A percentile compares a stretch with the other conserved stretches of the same genome.
Conservation (phyloP, 2,113 vertebrate genomes). For the Rhombomys opimus region DNA sequence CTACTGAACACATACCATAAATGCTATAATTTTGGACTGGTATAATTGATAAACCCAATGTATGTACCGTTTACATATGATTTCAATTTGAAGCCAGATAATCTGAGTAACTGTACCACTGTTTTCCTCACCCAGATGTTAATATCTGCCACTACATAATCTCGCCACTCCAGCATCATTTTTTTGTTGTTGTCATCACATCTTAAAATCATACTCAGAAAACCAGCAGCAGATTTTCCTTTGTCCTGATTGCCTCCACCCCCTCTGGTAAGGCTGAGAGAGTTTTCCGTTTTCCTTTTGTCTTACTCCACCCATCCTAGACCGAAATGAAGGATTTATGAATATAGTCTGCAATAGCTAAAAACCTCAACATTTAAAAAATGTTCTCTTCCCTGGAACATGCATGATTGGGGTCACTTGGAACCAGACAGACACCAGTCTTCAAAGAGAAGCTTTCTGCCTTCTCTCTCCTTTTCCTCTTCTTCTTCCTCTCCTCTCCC, state of each 20-base stretch:
- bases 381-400: slow-evolving; percentile 11
- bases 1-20: background rate
- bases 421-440: background rate
- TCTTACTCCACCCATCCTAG: background rate
- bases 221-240: slow-evolving; percentile 50
- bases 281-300: background rate
- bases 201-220: slow-evolving; percentile 49
- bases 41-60: background rate
- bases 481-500: rapidly evolving
- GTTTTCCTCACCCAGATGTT: slow-evolving; percentile 47
- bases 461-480: background rate
- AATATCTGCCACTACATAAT: background rate
- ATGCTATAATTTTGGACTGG: background rate
- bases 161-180: background rate
- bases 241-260: background rate
- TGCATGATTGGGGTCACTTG: background rate
- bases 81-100: background rate
- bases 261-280: background rate
- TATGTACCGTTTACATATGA: background rate
- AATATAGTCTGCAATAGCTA: slow-evolving; percentile 10
- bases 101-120: background rate
- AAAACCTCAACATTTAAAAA: slow-evolving; percentile 15
- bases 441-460: slow-evolving; percentile 8
- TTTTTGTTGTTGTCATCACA: slow-evolving; percentile 27
- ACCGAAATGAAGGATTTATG: slow-evolving; percentile 17